phyloP scores from a whole-genome alignment of 2,797 vertebrate genomes.

The Typhlichthys eigenmanni region DNA sequence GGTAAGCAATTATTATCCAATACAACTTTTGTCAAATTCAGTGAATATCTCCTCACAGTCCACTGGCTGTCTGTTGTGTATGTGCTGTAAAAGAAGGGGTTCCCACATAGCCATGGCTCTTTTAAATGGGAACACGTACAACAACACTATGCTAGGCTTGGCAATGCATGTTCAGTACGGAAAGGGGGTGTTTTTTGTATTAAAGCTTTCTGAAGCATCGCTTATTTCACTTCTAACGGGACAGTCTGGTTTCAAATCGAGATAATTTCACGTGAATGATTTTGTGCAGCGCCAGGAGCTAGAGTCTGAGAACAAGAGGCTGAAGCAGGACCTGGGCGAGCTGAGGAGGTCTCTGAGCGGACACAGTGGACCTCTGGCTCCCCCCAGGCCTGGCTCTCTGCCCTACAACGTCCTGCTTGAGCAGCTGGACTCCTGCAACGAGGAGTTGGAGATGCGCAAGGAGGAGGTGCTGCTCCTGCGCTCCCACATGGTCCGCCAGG shows the following conservation, averaged over 20 bases:
- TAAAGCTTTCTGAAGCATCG: too few relatives aligned
- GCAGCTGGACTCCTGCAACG: slow-evolving; percentile 88
- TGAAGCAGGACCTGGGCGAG: slow-evolving; percentile 91
- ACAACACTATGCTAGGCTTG: too few relatives aligned
- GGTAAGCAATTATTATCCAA: too few relatives aligned
- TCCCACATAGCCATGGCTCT: too few relatives aligned
- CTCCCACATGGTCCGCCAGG: slow-evolving; percentile 92
- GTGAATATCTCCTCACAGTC: too few relatives aligned
- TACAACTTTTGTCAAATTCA: too few relatives aligned
- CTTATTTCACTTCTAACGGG: too few relatives aligned
- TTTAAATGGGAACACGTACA: too few relatives aligned
- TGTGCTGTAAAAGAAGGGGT: too few relatives aligned
- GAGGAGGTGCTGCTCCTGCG: slow-evolving; percentile 95
- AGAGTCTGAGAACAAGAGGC: slow-evolving; percentile 92
- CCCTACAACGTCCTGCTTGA: slow-evolving; percentile 89
- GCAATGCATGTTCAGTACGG: too few relatives aligned
- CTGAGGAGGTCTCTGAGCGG: slow-evolving; percentile 85
- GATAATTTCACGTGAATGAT: neutral
- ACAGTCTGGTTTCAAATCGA: neutral
- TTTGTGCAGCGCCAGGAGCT: slow-evolving; percentile 87
- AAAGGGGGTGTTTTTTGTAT: too few relatives aligned
- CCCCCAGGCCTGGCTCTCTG: slow-evolving; percentile 81
- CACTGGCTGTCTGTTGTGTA: too few relatives aligned
- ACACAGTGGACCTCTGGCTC: slow-evolving; percentile 70
- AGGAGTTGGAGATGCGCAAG: slow-evolving; percentile 93